Conservation (phyloP, 2,797 vertebrate genomes). For the Sternarchorhynchus goeldii region DNA sequence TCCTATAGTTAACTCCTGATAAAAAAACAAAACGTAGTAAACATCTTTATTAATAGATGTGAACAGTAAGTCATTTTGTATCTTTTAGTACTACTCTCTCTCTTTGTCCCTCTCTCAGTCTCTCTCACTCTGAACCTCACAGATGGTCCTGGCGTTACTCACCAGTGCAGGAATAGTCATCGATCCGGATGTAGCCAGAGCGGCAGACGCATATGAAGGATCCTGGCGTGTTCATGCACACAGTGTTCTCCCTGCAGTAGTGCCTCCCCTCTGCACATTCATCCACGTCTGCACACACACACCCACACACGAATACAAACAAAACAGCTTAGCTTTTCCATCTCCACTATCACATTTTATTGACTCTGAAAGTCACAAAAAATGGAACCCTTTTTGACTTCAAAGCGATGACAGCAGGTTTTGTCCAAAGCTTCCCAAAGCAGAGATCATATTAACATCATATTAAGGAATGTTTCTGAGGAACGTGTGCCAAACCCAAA, state of each 20-base stretch:
- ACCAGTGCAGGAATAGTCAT: constrained; percentile 89
- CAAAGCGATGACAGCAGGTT: too few relatives aligned
- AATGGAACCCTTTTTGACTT: too few relatives aligned
- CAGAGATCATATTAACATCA: too few relatives aligned
- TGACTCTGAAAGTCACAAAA: too few relatives aligned
- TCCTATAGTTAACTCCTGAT: too few relatives aligned
- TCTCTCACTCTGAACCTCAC: background rate
- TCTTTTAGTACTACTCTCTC: constrained; percentile 5
- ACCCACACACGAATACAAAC: constrained; percentile 9
- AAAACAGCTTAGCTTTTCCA: constrained; percentile 6
- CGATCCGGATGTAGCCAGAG: constrained; percentile 84
- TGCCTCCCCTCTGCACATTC: constrained; percentile 86
- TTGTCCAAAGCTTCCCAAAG: too few relatives aligned
- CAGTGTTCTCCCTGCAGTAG: constrained; percentile 85
- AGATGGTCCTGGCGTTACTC: constrained; percentile 44
- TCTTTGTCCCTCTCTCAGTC: background rate
- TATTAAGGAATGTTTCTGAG: too few relatives aligned
- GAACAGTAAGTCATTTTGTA: constrained; percentile 22
- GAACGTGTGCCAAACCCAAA: too few relatives aligned
- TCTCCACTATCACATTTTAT: background rate
- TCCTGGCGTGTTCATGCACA: constrained; percentile 83
- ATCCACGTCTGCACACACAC: constrained; percentile 75
- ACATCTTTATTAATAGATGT: constrained; percentile 12
- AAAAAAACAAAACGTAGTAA: background rate
- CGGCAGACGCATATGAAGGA: constrained; percentile 79